phyloP scores from a whole-genome alignment of 2,797 vertebrate genomes.

The Podargus strigoides region DNA sequence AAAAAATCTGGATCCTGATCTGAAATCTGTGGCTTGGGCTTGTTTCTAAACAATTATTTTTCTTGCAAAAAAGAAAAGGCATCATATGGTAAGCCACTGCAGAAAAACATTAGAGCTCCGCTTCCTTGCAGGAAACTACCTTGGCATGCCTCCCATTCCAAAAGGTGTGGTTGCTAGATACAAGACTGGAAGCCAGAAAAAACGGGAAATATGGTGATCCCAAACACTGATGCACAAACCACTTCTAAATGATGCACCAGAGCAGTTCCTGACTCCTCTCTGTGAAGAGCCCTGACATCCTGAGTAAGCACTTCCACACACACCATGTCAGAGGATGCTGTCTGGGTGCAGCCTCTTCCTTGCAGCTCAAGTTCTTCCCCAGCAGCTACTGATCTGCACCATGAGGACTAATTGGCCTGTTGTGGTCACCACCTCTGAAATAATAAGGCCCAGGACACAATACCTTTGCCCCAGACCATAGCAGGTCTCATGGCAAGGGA shows the following conservation, averaged over 20 bases:
- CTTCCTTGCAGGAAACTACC: neutral
- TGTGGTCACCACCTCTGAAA: neutral
- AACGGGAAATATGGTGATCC: neutral
- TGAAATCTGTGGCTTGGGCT: constrained; percentile 8
- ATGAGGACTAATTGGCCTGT: fast-evolving
- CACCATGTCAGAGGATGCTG: fast-evolving
- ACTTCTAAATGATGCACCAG: no score
- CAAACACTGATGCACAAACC: neutral
- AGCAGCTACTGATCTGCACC: neutral
- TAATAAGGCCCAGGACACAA: neutral
- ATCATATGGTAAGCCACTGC: neutral
- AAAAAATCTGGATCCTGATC: neutral
- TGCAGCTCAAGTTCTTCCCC: neutral
- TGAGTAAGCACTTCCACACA: fast-evolving
- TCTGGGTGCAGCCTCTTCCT: neutral
- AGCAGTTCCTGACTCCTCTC: neutral
- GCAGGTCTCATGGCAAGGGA: neutral
- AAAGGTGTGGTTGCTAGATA: neutral
- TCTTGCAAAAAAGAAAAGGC: neutral
- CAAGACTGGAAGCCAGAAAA: neutral
- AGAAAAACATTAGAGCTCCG: neutral
- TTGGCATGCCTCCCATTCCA: neutral
- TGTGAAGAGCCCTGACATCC: neutral
- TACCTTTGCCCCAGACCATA: neutral
- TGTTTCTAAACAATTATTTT: neutral